Percentiles rank a stretch among this genome's conserved stretches.
Evolutionary conservation across 2,113 vertebrate genomes (phyloP).

Genomic region (Corythoichthys haematopterus): DNA sequence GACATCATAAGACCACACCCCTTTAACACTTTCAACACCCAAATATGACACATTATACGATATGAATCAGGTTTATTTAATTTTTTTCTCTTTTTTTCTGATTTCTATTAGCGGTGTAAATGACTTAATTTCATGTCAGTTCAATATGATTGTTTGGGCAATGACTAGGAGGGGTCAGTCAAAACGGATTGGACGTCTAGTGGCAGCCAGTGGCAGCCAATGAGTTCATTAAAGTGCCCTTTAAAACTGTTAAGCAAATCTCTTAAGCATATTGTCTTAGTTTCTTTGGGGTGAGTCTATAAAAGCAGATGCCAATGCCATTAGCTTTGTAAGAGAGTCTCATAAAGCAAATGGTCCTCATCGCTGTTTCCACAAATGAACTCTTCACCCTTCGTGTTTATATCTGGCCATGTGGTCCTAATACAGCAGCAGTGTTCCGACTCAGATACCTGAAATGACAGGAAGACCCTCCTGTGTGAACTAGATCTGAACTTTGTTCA

Average conservation of each 20-base stretch:
- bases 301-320: not conserved
- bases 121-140: too few species aligned
- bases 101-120: too few species aligned
- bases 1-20: too few species aligned
- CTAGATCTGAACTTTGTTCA: conserved; percentile 35
- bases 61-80: too few species aligned
- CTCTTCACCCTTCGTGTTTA: conserved; percentile 25
- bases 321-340: not conserved
- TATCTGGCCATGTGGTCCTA: conserved; percentile 30
- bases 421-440: conserved; percentile 15
- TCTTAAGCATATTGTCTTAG: not conserved
- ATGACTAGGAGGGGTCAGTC: too few species aligned
- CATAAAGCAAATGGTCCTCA: not conserved
- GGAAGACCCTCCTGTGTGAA: conserved; percentile 38
- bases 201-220: too few species aligned
- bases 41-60: too few species aligned
- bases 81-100: too few species aligned
- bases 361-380: conserved; percentile 16
- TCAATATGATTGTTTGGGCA: too few species aligned
- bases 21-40: too few species aligned
- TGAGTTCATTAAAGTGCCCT: not conserved
- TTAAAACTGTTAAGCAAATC: too few species aligned
- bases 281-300: not conserved
- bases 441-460: conserved; percentile 34
- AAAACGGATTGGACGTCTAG: too few species aligned